A percentile compares a stretch with the other conserved stretches of the same genome.
phyloP scores from a whole-genome alignment of 2,797 vertebrate species.

The Chiroxiphia lanceolata region DNA sequence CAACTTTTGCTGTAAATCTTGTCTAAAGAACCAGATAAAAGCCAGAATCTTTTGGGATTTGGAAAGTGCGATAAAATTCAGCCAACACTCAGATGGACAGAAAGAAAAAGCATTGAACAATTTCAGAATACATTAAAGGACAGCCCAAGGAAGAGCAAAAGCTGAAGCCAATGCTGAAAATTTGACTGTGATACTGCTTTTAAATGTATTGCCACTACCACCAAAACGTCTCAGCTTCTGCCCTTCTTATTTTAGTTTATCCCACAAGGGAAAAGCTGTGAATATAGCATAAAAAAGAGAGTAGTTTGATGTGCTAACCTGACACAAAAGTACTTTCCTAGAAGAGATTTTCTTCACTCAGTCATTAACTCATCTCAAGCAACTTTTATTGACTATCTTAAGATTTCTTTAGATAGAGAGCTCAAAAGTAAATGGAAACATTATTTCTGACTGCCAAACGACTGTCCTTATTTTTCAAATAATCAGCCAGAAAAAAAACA shows the following conservation, averaged over 20 bases:
- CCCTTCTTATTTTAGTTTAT: not conserved
- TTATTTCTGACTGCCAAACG: not conserved
- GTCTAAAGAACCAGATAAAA: not conserved
- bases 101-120: not conserved
- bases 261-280: not conserved
- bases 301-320: not conserved
- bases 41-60: not conserved
- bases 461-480: not conserved
- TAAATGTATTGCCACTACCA: not conserved
- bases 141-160: not conserved
- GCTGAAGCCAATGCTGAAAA: not conserved
- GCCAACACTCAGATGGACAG: not conserved
- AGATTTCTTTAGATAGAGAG: not conserved
- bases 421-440: not conserved
- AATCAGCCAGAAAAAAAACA: not conserved
- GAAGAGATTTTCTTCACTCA: not conserved
- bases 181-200: not conserved
- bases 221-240: not conserved
- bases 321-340: not conserved
- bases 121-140: not conserved
- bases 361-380: not conserved
- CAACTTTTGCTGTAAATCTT: not conserved
- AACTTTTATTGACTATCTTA: not conserved
- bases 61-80: not conserved
- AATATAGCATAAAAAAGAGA: not conserved